Conservation (phyloP, 2,113 vertebrate species). For the Boleophthalmus pectinirostris region DNA sequence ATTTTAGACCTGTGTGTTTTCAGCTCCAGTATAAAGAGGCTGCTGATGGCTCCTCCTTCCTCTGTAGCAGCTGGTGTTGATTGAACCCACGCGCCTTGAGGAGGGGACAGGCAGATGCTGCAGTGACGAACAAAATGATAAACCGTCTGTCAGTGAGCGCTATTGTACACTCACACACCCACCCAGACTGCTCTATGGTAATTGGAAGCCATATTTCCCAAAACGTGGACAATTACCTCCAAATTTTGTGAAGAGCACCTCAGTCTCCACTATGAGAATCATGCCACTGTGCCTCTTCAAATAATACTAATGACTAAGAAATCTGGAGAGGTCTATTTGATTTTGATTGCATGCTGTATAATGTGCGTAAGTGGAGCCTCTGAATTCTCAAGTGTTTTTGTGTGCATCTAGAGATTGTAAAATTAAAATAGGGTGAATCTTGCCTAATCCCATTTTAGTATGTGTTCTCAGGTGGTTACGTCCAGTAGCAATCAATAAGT, state of each 20-base stretch:
- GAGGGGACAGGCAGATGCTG: constrained; percentile 60
- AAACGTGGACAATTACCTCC: constrained; percentile 29
- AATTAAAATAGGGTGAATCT: not conserved
- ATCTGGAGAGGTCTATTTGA: constrained; percentile 32
- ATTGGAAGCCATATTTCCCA: constrained; percentile 30
- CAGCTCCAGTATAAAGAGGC: constrained; percentile 16
- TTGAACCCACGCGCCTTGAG: constrained; percentile 36
- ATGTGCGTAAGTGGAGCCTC: constrained; percentile 9
- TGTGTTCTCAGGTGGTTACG: not conserved
- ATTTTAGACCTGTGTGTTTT: constrained; percentile 12
- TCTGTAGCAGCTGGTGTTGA: constrained; percentile 59
- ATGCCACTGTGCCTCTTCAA: constrained; percentile 9
- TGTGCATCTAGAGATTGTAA: constrained; percentile 6
- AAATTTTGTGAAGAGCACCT: constrained; percentile 15
- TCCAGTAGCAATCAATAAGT: not conserved
- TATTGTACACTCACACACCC: constrained; percentile 21
- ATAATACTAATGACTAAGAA: constrained; percentile 17
- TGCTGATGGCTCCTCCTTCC: constrained; percentile 19
- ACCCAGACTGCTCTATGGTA: constrained; percentile 12
- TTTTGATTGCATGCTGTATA: constrained; percentile 13
- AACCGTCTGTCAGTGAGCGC: constrained; percentile 45
- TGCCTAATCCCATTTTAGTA: not conserved
- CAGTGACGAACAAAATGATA: constrained; percentile 57
- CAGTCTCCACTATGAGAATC: constrained; percentile 7
- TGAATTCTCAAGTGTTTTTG: constrained; percentile 9